These are phyloP conservation scores for Empidonax traillii DNA, from an alignment of 2,113 vertebrate species.

Conservation along the genomic window DNA sequence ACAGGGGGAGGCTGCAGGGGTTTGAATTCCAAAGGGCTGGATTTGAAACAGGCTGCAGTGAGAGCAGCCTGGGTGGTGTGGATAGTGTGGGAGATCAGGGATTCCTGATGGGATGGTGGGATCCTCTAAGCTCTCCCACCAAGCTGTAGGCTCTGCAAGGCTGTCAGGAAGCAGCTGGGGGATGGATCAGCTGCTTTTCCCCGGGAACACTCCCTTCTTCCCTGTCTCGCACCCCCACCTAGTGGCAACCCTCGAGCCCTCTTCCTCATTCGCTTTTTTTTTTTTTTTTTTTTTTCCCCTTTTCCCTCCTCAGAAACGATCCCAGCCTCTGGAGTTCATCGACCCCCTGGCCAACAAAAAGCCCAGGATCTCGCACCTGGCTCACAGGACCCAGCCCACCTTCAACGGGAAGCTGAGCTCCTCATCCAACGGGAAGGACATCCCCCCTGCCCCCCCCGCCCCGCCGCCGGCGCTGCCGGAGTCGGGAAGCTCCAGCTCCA, in stretches of 20 bases:
- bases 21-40: not conserved
- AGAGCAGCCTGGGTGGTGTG: not conserved
- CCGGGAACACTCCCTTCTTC: fast-evolving
- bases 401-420: constrained; percentile 85
- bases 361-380: constrained; percentile 88
- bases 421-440: constrained; percentile 78
- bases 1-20: not conserved
- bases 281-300: too few relatives aligned
- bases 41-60: fast-evolving
- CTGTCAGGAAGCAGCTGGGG: not conserved
- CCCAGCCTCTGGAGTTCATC: constrained; percentile 84
- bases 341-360: constrained; percentile 92
- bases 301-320: constrained; percentile 79
- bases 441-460: constrained; percentile 4
- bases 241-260: not conserved
- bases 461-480: constrained; percentile 17
- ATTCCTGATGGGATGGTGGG: not conserved
- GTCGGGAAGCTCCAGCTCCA: constrained; percentile 63
- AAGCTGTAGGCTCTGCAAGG: fast-evolving
- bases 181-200: not conserved
- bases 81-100: fast-evolving
- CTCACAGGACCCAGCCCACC: constrained; percentile 79
- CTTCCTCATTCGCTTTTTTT: fast-evolving
- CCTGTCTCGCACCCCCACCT: constrained; percentile 25
- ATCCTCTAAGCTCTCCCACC: not conserved